A percentile compares a stretch with the other conserved stretches of the same genome.
Evolutionary conservation across 1,140 invertebrate species (phyloP).

Genomic region (Geopemphigus sp.): DNA sequence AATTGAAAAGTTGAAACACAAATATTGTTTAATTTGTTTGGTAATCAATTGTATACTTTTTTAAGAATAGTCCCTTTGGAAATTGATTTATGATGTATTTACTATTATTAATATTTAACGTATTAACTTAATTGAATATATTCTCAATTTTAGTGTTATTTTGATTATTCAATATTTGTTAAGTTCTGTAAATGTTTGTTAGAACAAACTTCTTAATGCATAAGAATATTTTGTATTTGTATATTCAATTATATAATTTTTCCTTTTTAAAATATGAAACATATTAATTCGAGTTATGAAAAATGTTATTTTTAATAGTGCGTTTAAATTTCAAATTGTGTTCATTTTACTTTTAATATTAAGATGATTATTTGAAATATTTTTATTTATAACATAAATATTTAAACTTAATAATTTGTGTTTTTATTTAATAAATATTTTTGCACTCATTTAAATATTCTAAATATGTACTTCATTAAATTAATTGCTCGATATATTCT

Average conservation of each 20-base stretch:
- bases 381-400: conserved; percentile 2
- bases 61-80: neutral
- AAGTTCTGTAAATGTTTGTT: neutral
- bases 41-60: neutral
- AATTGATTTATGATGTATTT: neutral
- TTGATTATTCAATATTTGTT: neutral
- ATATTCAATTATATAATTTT: neutral
- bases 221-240: neutral
- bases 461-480: no score
- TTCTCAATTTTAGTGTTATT: neutral
- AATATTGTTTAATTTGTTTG: neutral
- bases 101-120: neutral
- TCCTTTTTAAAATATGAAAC: neutral
- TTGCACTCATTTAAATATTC: no score
- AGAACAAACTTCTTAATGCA: neutral
- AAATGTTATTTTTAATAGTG: neutral
- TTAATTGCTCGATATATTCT: no score
- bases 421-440: neutral
- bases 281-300: no score
- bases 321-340: conserved; percentile 2
- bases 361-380: conserved; percentile 21
- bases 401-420: neutral
- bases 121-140: neutral
- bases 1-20: neutral
- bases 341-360: conserved; percentile 21